Base-by-base conservation (phyloP, 2,797 vertebrate species). In the Sebastes itinus region DNA sequence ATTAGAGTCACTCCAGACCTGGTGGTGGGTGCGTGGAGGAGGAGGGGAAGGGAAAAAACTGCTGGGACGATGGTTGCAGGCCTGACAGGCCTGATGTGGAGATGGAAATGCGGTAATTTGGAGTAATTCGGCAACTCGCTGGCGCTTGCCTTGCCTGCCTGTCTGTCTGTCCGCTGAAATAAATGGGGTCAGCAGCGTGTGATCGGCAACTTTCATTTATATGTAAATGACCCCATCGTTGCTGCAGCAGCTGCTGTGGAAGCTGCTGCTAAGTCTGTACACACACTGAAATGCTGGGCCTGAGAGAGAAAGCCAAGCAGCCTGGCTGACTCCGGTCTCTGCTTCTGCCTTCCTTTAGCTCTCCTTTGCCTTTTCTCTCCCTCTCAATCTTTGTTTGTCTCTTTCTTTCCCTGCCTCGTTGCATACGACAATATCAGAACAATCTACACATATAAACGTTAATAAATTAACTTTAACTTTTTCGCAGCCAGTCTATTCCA, bases 181-280 rank as follows among this genome's bases (percentile, higher is more conserved):
- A 95, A 96, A 96, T 96, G 95, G 95, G 95, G 96, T 96, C 96
- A 96, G 94, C 94, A 84, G 94, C 89, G 88, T 96, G 94, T 96
- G 95, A 96, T 96, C 95, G 95, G 95, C 96, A 96, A 96, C 96
- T 96, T 96, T 96, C 96, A 96, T 96, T 96, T 96, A 96, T 96
- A 96, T 96, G 96, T 96, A 96, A 96, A 96, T 96, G 95, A 95
- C 95, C 95, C 91, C 83, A 80, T 91, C 85, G 92, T 90, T 87
- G 91, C 88, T 77, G 92, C 92, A 90, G 94, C 92, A 89, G 93
- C 92, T 92, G 91, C 94, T 89, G 90, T 92, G 78, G 88, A 90
- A 90, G 86, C 91, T 85, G 87, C 88, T 86, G 70, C 89, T 90
- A 88, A 83, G 89, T 88, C 89, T 90, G 87, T 91, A 78, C 89